Conservation (phyloP, 2,888 invertebrate species). For the Anthoptus insignis region DNA sequence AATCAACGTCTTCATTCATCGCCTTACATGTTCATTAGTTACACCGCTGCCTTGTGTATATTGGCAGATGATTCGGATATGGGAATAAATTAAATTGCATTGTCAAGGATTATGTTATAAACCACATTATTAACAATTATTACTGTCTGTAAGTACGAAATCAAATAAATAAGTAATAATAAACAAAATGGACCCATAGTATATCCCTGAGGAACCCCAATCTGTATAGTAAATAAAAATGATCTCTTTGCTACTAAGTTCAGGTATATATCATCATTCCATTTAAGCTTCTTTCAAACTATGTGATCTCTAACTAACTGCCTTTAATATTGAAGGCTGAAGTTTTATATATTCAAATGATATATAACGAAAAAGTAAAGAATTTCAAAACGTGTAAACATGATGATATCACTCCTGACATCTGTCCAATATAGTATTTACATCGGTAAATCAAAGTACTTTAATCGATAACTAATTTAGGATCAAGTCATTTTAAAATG, state of each 20-base stretch:
- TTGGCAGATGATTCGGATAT: background rate
- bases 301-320: conserved; percentile 27
- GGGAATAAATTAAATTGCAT: conserved; percentile 10
- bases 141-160: background rate
- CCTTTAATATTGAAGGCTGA: conserved; percentile 34
- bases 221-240: background rate
- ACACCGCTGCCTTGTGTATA: conserved; percentile 13
- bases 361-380: background rate
- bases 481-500: conserved; percentile 2
- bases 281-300: background rate
- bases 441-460: background rate
- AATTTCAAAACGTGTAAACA: background rate
- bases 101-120: conserved; percentile 1
- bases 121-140: background rate
- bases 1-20: conserved; percentile 30
- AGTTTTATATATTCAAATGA: conserved; percentile 8
- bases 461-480: conserved; percentile 6
- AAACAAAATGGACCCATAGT: background rate
- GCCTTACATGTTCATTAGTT: conserved; percentile 29
- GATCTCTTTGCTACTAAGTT: background rate
- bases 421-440: background rate
- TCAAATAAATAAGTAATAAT: background rate
- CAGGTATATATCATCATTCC: background rate
- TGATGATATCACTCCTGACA: background rate
- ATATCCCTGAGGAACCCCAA: background rate